Evolutionary conservation across 2,113 vertebrate species (phyloP).

Genomic region (Syngnathus scovelli): DNA sequence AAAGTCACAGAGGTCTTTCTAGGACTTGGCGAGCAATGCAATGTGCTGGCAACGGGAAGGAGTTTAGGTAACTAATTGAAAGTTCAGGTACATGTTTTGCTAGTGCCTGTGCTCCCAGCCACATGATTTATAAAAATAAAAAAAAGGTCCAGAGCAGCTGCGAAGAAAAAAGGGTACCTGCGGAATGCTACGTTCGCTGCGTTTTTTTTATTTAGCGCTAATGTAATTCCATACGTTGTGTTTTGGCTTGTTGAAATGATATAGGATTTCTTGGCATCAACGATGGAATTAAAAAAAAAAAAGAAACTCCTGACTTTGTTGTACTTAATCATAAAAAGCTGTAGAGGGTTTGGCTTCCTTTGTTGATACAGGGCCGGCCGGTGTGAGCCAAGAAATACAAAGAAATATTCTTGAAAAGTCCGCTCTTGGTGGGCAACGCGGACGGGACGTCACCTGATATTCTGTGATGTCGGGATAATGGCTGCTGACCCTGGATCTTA

Average conservation of each 20-base stretch:
- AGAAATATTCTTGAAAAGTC: slow-evolving; percentile 57
- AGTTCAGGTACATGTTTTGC: slow-evolving; percentile 68
- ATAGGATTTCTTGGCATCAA: slow-evolving; percentile 56
- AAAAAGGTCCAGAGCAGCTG: slow-evolving; percentile 27
- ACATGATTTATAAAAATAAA: slow-evolving; percentile 23
- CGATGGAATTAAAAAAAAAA: slow-evolving; percentile 38
- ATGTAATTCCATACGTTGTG: slow-evolving; percentile 49
- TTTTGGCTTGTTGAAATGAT: slow-evolving; percentile 52
- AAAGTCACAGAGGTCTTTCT: neutral
- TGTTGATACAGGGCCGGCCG: slow-evolving; percentile 42
- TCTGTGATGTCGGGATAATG: slow-evolving; percentile 40
- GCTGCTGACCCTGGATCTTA: slow-evolving; percentile 22
- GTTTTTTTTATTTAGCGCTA: slow-evolving; percentile 50
- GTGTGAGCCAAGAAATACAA: slow-evolving; percentile 58
- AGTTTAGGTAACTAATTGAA: slow-evolving; percentile 51
- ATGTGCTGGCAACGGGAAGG: slow-evolving; percentile 38
- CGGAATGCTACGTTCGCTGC: slow-evolving; percentile 37
- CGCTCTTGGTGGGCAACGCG: slow-evolving; percentile 41
- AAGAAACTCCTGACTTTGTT: slow-evolving; percentile 52
- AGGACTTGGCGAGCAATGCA: neutral
- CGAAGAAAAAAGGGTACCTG: slow-evolving; percentile 33
- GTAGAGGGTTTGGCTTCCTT: slow-evolving; percentile 60
- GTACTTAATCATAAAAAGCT: slow-evolving; percentile 63
- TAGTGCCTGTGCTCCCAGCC: slow-evolving; percentile 47
- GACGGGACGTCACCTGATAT: slow-evolving; percentile 51